These are phyloP conservation scores for Nebria brevicollis DNA, from an alignment of 2,888 invertebrate species.

Conservation along the genomic window DNA sequence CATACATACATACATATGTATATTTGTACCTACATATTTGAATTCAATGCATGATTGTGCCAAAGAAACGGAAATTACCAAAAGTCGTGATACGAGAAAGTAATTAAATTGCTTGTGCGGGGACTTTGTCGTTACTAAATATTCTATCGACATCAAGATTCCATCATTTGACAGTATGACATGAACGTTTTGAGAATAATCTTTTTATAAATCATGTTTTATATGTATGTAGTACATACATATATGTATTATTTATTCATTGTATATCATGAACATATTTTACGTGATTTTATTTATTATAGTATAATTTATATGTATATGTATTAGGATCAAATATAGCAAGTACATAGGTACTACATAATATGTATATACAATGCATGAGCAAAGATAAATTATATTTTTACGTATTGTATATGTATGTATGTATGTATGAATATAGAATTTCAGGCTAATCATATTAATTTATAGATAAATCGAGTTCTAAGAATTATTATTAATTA, in stretches of 20 bases:
- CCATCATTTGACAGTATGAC: not conserved
- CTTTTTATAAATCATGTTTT: too few species aligned
- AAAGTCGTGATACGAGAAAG: conserved; percentile 6
- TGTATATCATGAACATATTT: too few species aligned
- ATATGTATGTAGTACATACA: not conserved
- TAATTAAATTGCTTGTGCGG: not conserved
- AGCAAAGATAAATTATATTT: too few species aligned
- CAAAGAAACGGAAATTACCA: not conserved
- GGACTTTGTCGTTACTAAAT: not conserved
- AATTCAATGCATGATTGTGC: conserved; percentile 4
- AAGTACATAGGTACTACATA: too few species aligned
- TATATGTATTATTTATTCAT: not conserved
- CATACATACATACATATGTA: not conserved
- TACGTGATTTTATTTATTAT: too few species aligned
- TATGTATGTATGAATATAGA: not conserved
- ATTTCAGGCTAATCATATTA: not conserved
- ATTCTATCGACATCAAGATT: not conserved
- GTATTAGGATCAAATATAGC: too few species aligned
- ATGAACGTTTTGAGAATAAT: not conserved
- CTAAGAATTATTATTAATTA: not conserved
- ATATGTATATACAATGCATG: too few species aligned
- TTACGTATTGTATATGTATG: too few species aligned
- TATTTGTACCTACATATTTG: not conserved
- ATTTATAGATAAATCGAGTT: not conserved
- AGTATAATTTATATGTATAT: too few species aligned